These are phyloP conservation scores for Eidolon helvum DNA, from an alignment of 2,113 vertebrate species.

Conservation along the genomic window DNA sequence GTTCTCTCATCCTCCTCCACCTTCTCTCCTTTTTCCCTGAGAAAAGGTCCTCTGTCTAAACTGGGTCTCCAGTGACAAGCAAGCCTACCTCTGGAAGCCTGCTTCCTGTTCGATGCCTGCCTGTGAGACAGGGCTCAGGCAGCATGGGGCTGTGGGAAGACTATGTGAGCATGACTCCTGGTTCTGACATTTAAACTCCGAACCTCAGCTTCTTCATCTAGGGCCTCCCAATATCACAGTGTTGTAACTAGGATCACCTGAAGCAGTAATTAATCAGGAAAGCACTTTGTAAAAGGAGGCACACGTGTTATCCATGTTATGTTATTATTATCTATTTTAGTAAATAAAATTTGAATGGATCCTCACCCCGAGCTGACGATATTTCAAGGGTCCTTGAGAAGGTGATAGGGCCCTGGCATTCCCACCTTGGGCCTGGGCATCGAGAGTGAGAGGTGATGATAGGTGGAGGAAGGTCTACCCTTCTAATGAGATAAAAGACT, in stretches of 20 bases:
- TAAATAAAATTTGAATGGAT: neutral
- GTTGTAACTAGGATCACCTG: neutral
- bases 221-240: fast-evolving
- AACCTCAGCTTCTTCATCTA: neutral
- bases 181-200: neutral
- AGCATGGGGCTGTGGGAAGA: neutral
- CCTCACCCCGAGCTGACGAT: neutral
- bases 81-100: neutral
- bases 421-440: neutral
- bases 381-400: neutral
- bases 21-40: neutral
- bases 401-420: neutral
- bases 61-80: neutral
- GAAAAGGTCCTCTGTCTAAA: neutral
- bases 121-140: neutral
- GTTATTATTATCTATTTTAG: neutral
- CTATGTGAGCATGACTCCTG: neutral
- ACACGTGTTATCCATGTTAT: neutral
- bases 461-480: neutral
- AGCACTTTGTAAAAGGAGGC: neutral
- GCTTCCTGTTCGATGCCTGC: neutral
- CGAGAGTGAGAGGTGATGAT: neutral
- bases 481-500: neutral
- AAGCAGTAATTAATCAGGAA: neutral
- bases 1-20: neutral